phyloP scores from a whole-genome alignment of 2,888 invertebrate species.

The Drosophila monieri region DNA sequence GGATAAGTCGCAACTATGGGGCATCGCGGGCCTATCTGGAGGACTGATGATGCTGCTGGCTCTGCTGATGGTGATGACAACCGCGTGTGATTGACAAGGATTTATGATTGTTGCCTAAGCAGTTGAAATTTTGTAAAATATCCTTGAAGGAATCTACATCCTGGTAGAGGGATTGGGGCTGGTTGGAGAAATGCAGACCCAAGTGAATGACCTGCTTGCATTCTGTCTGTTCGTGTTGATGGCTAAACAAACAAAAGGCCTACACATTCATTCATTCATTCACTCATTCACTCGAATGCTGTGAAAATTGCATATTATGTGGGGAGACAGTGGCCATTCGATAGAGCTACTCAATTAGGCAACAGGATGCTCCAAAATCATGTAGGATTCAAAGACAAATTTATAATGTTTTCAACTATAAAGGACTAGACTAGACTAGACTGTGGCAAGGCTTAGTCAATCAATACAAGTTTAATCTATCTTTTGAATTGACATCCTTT shows the following conservation, averaged over 20 bases:
- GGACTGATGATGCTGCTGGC: constrained; percentile 11
- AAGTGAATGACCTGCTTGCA: constrained; percentile 68
- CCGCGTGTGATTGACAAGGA: constrained; percentile 81
- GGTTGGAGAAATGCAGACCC: background rate
- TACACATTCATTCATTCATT: constrained; percentile 26
- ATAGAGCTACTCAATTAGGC: background rate
- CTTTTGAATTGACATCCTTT: no score
- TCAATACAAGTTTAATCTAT: no score
- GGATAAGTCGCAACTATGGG: constrained; percentile 61
- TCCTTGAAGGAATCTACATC: constrained; percentile 1
- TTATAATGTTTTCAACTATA: no score
- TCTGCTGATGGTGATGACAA: constrained; percentile 67
- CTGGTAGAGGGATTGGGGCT: background rate
- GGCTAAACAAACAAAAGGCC: constrained; percentile 26
- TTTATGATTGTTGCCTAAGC: constrained; percentile 76
- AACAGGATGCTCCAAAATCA: no score
- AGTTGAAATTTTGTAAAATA: constrained; percentile 63
- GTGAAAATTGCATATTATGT: constrained; percentile 74
- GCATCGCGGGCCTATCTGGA: constrained; percentile 34
- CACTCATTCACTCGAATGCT: constrained; percentile 59
- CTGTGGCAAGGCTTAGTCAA: no score
- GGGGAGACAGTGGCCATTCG: background rate
- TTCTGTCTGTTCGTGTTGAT: constrained; percentile 16
- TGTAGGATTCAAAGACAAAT: no score
- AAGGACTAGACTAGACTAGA: no score